These are phyloP conservation scores for Paradoxurus hermaphroditus DNA, from an alignment of 2,113 vertebrate species.

Conservation along the genomic window DNA sequence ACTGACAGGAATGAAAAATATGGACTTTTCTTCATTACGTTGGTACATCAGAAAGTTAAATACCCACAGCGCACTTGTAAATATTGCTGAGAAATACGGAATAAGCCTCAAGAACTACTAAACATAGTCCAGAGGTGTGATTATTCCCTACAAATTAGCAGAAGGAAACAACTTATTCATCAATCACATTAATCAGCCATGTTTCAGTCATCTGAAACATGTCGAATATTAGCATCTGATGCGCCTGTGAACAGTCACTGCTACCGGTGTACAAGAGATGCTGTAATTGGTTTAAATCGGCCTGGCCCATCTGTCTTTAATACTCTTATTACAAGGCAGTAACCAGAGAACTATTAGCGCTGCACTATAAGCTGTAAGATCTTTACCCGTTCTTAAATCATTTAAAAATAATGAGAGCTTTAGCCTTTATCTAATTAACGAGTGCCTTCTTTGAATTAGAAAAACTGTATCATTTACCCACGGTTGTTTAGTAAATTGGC, in stretches of 20 bases:
- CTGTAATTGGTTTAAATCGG: constrained; percentile 92
- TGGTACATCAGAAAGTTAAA: neutral
- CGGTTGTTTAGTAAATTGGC: constrained; percentile 92
- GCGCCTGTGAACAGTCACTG: constrained; percentile 82
- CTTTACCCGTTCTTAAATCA: constrained; percentile 94
- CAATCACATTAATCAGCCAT: constrained; percentile 82
- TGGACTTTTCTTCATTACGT: neutral
- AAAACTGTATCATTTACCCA: constrained; percentile 91
- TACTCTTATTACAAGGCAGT: constrained; percentile 88
- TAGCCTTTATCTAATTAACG: constrained; percentile 98
- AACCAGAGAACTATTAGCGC: constrained; percentile 88
- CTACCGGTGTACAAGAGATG: constrained; percentile 89
- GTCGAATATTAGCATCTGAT: constrained; percentile 84
- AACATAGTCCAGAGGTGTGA: constrained; percentile 15
- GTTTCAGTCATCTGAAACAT: constrained; percentile 81
- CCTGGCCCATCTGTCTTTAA: constrained; percentile 88
- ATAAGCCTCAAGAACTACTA: constrained; percentile 5
- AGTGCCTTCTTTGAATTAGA: constrained; percentile 92
- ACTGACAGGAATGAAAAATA: neutral
- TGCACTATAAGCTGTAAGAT: constrained; percentile 89
- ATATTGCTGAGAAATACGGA: neutral
- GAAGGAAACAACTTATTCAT: constrained; percentile 81
- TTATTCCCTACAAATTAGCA: constrained; percentile 68
- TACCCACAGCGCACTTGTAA: neutral
- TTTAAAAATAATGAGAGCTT: constrained; percentile 98